phyloP scores from a whole-genome alignment of 2,113 vertebrate genomes.

The Hemichromis elongatus region DNA sequence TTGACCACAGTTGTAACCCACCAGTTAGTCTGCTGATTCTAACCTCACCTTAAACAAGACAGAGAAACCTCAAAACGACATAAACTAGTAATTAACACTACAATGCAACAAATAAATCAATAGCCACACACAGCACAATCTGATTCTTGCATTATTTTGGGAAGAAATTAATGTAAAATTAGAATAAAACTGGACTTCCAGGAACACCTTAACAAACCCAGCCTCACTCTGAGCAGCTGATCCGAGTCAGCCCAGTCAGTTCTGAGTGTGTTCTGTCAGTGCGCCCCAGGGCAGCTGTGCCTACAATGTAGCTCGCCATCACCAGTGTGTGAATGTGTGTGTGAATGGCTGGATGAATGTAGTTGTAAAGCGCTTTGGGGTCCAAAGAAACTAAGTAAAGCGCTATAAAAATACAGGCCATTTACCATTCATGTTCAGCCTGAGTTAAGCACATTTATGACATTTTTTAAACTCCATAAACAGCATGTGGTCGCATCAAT shows the following conservation, averaged over 20 bases:
- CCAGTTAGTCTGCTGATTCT: not conserved
- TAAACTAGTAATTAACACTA: not conserved
- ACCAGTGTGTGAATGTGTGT: too few relatives aligned
- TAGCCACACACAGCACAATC: not conserved
- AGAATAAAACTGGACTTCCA: not conserved
- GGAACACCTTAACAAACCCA: not conserved
- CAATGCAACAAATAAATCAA: not conserved
- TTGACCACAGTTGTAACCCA: not conserved
- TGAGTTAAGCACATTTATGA: not conserved
- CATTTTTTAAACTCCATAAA: not conserved
- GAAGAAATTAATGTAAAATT: not conserved
- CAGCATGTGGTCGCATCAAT: not conserved
- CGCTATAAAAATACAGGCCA: too few relatives aligned
- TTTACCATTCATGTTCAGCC: not conserved
- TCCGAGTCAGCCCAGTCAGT: not conserved
- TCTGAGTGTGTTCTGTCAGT: too few relatives aligned
- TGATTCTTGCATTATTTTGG: not conserved
- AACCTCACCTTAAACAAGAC: not conserved
- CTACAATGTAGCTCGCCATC: too few relatives aligned
- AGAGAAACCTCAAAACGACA: not conserved
- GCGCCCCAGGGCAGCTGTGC: too few relatives aligned
- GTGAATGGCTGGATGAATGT: too few relatives aligned
- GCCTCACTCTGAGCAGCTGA: not conserved
- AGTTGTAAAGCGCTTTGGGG: too few relatives aligned
- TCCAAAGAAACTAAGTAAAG: too few relatives aligned